phyloP scores from a whole-genome alignment of 2,113 vertebrate genomes.

The Acanthisitta chloris region DNA sequence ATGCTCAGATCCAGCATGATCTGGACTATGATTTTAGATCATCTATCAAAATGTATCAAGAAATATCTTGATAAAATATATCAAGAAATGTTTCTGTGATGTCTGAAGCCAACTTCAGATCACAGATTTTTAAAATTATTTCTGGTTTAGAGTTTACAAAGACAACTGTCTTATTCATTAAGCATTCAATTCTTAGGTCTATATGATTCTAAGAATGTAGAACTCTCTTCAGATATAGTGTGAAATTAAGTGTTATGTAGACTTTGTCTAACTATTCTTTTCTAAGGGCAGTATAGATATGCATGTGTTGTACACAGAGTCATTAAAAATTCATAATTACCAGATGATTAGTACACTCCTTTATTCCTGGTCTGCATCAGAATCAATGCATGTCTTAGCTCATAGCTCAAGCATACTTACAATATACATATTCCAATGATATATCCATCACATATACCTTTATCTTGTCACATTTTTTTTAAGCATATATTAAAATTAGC shows the following conservation, averaged over 20 bases:
- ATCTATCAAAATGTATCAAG: background rate
- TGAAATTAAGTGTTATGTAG: background rate
- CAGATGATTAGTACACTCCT: background rate
- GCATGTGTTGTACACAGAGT: background rate
- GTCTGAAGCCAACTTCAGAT: background rate
- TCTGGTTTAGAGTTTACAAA: background rate
- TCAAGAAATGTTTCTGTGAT: background rate
- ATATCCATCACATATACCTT: background rate
- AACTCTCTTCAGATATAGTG: background rate
- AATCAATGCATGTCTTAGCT: background rate
- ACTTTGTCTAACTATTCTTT: background rate
- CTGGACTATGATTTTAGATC: too few species aligned
- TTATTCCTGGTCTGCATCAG: background rate
- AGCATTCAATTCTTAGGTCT: background rate
- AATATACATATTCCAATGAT: background rate
- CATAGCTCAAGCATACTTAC: background rate
- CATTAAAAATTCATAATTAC: background rate
- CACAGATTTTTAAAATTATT: background rate
- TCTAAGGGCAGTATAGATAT: background rate
- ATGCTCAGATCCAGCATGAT: fast-evolving
- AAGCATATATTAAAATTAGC: background rate
- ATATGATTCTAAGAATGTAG: background rate
- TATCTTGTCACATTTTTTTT: background rate
- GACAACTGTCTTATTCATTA: background rate
- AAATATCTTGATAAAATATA: background rate